Evolutionary conservation across 2,797 vertebrate genomes (phyloP).

Genomic region (Trachurus trachurus): DNA sequence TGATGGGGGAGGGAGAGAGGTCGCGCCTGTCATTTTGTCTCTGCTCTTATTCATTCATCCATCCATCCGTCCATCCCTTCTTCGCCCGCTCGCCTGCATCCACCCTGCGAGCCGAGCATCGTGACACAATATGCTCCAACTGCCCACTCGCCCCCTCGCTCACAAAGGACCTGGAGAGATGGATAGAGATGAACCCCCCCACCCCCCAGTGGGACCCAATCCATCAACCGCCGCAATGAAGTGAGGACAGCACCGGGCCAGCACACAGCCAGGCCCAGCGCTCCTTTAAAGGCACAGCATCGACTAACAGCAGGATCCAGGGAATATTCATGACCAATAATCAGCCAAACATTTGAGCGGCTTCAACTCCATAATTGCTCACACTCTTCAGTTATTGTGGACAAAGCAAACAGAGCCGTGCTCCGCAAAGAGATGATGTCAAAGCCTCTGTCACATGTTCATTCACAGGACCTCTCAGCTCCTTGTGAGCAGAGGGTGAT

Average conservation of each 20-base stretch:
- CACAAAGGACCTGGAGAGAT: slow-evolving; percentile 51
- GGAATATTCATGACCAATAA: slow-evolving; percentile 4
- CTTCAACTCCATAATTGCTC: background rate
- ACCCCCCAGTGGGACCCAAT: slow-evolving; percentile 58
- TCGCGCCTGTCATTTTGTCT: slow-evolving; percentile 31
- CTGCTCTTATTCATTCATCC: slow-evolving; percentile 10
- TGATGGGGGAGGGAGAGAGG: slow-evolving; percentile 16
- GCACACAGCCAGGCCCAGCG: slow-evolving; percentile 21
- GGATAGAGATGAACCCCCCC: slow-evolving; percentile 49
- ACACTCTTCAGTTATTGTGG: background rate
- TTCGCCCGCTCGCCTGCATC: slow-evolving; percentile 1
- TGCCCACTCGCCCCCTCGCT: slow-evolving; percentile 40
- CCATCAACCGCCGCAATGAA: slow-evolving; percentile 55
- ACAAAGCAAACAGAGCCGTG: slow-evolving; percentile 8
- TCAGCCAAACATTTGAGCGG: background rate
- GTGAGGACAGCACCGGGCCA: slow-evolving; percentile 15
- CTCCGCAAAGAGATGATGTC: slow-evolving; percentile 44
- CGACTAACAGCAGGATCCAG: background rate
- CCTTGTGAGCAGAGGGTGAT: slow-evolving; percentile 63
- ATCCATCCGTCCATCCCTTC: slow-evolving; percentile 18
- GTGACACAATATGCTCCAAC: slow-evolving; percentile 50
- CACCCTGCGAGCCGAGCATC: slow-evolving; percentile 37
- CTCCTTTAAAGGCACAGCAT: slow-evolving; percentile 44
- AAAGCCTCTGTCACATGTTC: slow-evolving; percentile 55
- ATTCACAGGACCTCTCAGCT: slow-evolving; percentile 47